Evolutionary conservation across 2,113 vertebrate genomes (phyloP).

Genomic region (Struthio camelus): DNA sequence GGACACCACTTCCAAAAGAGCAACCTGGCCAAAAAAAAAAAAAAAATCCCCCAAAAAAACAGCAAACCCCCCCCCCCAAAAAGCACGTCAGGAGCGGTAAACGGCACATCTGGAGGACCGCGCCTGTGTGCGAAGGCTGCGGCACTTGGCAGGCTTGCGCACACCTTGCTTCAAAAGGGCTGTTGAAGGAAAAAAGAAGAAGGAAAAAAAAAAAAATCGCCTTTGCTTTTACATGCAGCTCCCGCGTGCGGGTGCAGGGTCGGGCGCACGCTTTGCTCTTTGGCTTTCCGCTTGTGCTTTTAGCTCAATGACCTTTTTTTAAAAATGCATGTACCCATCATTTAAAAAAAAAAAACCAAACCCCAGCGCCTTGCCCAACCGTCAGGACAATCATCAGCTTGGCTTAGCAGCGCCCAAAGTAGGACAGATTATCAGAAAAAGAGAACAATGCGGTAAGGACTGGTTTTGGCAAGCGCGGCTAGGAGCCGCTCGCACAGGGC

Average conservation of each 20-base stretch:
- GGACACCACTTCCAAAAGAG: slow-evolving; percentile 48
- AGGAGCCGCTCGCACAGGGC: no score
- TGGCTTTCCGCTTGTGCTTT: not conserved
- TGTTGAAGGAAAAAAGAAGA: not conserved
- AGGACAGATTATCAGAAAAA: not conserved
- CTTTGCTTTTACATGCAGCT: not conserved
- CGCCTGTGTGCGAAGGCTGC: slow-evolving; percentile 11
- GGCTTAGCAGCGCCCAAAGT: not conserved
- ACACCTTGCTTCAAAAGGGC: slow-evolving; percentile 62
- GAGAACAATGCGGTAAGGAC: not conserved
- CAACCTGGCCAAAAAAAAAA: not conserved
- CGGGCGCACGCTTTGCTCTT: slow-evolving; percentile 5
- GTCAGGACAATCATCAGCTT: not conserved
- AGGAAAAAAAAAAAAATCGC: not conserved
- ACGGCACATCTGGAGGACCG: slow-evolving; percentile 51
- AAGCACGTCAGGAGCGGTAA: not conserved
- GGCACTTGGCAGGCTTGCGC: slow-evolving; percentile 36
- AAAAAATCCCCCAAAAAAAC: no score
- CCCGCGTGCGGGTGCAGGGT: not conserved
- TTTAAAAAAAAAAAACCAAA: not conserved
- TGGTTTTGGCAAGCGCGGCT: not conserved
- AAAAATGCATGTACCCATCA: not conserved
- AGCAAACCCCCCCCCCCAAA: no score
- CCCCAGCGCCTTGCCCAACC: not conserved
- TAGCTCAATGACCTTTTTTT: not conserved